Evolutionary conservation across 2,113 vertebrate species (phyloP).

Genomic region (Tonatia bakeri): DNA sequence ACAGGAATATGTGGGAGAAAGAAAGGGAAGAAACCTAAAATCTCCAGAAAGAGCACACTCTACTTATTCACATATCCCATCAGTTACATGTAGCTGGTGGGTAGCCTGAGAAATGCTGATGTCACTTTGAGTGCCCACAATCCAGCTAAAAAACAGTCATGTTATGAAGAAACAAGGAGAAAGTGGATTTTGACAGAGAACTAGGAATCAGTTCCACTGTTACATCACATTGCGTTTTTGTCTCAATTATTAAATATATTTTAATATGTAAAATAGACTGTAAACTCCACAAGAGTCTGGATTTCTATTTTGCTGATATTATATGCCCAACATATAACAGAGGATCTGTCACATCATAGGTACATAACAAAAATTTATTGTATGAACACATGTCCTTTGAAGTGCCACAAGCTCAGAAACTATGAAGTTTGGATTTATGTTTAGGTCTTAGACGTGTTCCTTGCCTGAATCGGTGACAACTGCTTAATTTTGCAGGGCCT

Average conservation of each 20-base stretch:
- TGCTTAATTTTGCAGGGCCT: not conserved
- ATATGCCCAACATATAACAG: not conserved
- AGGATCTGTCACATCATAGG: not conserved
- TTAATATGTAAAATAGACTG: not conserved
- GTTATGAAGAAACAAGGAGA: not conserved
- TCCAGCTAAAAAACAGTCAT: not conserved
- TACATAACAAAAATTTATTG: not conserved
- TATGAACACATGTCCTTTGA: not conserved
- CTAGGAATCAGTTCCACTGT: not conserved
- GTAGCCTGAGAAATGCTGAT: not conserved
- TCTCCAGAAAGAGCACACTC: not conserved
- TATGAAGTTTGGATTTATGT: not conserved
- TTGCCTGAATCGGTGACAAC: not conserved
- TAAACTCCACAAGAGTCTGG: not conserved
- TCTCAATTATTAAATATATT: not conserved
- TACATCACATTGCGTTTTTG: not conserved
- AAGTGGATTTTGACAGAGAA: not conserved
- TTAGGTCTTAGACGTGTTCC: not conserved
- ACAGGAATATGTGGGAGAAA: not conserved
- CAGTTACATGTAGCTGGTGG: not conserved
- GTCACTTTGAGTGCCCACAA: not conserved
- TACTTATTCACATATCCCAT: not conserved
- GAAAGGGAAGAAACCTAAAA: not conserved
- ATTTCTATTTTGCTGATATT: not conserved
- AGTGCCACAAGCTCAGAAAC: not conserved